phyloP scores from a whole-genome alignment of 2,888 invertebrate genomes.

The Temnothorax unifasciatus region DNA sequence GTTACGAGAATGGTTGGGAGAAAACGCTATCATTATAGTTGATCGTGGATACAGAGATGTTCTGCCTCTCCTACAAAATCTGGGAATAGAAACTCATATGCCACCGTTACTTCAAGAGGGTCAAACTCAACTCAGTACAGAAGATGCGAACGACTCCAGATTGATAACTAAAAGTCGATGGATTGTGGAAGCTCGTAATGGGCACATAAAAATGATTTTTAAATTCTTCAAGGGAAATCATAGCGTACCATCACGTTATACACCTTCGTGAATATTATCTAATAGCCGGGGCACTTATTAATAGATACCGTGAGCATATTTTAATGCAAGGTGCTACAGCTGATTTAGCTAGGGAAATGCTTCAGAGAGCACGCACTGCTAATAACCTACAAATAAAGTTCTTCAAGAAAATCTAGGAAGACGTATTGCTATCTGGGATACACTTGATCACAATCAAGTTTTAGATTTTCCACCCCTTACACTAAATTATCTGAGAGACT shows the following conservation, averaged over 20 bases:
- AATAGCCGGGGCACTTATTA: background rate
- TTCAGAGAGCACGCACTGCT: background rate
- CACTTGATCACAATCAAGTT: too few species aligned
- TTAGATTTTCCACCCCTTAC: too few species aligned
- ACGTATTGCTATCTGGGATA: too few species aligned
- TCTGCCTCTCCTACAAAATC: background rate
- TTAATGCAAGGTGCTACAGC: background rate
- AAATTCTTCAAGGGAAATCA: background rate
- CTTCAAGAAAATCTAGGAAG: too few species aligned
- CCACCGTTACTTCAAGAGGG: background rate
- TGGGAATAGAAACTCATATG: background rate
- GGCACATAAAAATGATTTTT: background rate
- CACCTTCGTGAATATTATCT: background rate
- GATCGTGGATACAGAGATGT: background rate
- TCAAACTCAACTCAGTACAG: background rate
- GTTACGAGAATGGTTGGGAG: background rate
- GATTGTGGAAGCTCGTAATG: background rate
- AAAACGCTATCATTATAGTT: background rate
- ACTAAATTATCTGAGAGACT: too few species aligned
- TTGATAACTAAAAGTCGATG: background rate
- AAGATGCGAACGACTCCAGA: background rate
- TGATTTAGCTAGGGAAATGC: background rate
- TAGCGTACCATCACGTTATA: background rate
- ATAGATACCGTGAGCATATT: background rate
- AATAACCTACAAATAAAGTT: too few species aligned